Conservation (phyloP, 2,888 invertebrate species). For the Sarcophaga caerulescens region DNA sequence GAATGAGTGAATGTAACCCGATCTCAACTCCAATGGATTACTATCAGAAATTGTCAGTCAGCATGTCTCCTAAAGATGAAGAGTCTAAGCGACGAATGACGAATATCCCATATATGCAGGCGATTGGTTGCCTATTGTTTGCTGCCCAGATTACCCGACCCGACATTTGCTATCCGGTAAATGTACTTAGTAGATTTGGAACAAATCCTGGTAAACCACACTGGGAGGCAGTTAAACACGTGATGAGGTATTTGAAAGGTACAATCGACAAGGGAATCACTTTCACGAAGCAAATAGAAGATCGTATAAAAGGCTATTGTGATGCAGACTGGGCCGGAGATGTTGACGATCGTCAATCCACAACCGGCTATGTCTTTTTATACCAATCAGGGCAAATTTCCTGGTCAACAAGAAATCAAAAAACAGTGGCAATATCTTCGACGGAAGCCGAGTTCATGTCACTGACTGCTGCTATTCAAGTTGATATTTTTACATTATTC, state of each 20-base stretch:
- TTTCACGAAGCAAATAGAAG: slow-evolving; percentile 27
- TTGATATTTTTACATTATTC: no score
- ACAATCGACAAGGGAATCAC: slow-evolving; percentile 1
- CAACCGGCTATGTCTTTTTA: no score
- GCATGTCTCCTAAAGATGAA: no score
- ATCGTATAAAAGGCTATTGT: slow-evolving; percentile 38
- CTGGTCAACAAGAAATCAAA: slow-evolving; percentile 19
- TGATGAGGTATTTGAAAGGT: no score
- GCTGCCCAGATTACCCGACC: slow-evolving; percentile 3
- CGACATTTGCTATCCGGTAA: slow-evolving; percentile 41
- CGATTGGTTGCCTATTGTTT: slow-evolving; percentile 3
- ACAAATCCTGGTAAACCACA: slow-evolving; percentile 37
- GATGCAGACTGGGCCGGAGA: no score
- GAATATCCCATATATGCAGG: slow-evolving; percentile 36
- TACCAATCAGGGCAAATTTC: slow-evolving; percentile 2
- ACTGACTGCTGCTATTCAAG: no score
- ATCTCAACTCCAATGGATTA: no score
- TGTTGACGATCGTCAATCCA: no score
- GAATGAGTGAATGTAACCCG: slow-evolving; percentile 7
- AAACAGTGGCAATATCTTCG: not conserved
- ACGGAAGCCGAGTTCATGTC: no score
- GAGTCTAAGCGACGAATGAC: no score
- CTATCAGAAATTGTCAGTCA: no score
- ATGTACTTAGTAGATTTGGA: slow-evolving; percentile 35
- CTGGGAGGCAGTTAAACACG: not conserved